phyloP scores from a whole-genome alignment of 30 jellyfish, hydroid and myxozoan genomes.

The Calvadosia cruxmelitensis region DNA sequence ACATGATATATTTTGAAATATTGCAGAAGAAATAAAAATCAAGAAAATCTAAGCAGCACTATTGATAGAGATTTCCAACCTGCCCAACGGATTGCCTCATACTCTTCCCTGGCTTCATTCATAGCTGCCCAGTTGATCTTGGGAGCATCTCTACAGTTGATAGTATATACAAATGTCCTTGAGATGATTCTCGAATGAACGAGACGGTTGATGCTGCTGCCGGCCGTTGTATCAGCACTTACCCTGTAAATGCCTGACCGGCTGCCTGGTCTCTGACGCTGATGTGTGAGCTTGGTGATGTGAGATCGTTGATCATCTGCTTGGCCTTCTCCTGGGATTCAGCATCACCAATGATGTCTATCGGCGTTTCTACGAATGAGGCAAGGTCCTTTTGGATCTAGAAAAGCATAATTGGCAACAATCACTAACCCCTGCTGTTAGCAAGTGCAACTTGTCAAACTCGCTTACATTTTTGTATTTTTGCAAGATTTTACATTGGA shows the following conservation, averaged over 20 bases:
- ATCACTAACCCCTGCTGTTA: no score
- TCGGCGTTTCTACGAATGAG: conserved; percentile 19
- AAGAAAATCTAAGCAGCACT: neutral
- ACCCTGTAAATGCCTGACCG: no score
- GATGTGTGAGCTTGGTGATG: conserved; percentile 37
- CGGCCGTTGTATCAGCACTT: no score
- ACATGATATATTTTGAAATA: no score
- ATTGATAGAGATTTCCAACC: conserved; percentile 3
- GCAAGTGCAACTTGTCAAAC: no score
- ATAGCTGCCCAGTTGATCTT: conserved; percentile 30
- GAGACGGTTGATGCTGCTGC: no score
- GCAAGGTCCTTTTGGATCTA: neutral
- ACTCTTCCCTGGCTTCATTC: conserved; percentile 24
- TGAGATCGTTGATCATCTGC: conserved; percentile 37
- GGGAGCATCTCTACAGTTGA: conserved; percentile 1
- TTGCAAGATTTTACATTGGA: no score
- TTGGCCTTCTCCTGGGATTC: conserved; percentile 41
- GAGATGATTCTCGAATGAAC: no score
- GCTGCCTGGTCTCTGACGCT: conserved; percentile 33
- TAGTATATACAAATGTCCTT: neutral
- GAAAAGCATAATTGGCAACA: no score
- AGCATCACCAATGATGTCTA: conserved; percentile 46
- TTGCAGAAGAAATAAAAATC: no score
- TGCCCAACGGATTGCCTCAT: conserved; percentile 41
- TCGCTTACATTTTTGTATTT: no score